These are phyloP conservation scores for Hyperoplus immaculatus DNA, from an alignment of 2,797 vertebrate genomes.

Conservation along the genomic window DNA sequence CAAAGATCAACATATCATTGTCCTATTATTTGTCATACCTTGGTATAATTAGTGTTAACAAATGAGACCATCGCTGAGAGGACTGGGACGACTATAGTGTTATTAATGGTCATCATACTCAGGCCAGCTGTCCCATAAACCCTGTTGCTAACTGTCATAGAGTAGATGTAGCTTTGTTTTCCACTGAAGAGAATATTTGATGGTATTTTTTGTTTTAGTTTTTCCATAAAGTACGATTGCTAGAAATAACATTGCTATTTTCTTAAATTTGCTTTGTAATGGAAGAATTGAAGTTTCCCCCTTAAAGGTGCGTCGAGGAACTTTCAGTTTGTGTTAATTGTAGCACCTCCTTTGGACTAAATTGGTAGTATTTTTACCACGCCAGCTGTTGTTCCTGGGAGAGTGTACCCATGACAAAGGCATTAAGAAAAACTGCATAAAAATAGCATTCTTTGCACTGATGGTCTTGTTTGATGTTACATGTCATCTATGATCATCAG, in stretches of 20 bases:
- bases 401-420: no score
- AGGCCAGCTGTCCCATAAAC: constrained; percentile 47
- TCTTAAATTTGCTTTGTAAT: neutral
- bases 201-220: neutral
- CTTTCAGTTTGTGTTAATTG: no score
- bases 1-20: constrained; percentile 41
- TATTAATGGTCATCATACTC: constrained; percentile 51
- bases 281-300: neutral
- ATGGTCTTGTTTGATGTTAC: no score
- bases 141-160: constrained; percentile 25
- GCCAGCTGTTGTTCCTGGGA: no score
- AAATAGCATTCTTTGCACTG: no score
- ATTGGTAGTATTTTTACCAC: no score
- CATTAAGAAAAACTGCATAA: no score
- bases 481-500: no score
- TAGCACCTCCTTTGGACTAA: no score
- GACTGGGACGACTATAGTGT: constrained; percentile 33
- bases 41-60: constrained; percentile 57
- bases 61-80: constrained; percentile 45
- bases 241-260: neutral
- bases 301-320: neutral
- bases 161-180: neutral
- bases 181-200: neutral
- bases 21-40: constrained; percentile 47
- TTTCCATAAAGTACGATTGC: neutral